Conservation (phyloP, 2,113 vertebrate genomes). For the Polyodon spathula region DNA sequence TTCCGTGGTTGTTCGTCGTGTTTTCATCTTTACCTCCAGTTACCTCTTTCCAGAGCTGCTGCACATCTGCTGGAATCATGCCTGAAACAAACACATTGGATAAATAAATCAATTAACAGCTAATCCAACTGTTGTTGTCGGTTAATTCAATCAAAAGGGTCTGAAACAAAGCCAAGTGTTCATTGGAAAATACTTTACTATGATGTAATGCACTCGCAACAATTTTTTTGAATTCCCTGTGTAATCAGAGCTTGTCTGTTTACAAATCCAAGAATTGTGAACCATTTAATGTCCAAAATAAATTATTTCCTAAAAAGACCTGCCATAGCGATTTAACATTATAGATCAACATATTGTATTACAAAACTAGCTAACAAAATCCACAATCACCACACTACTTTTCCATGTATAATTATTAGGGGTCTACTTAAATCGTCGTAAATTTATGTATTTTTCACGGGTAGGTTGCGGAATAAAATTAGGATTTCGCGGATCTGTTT, state of each 20-base stretch:
- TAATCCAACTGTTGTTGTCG: conserved; percentile 92
- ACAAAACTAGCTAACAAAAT: no score
- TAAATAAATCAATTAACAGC: conserved; percentile 98
- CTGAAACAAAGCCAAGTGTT: conserved; percentile 73
- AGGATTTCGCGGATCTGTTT: no score
- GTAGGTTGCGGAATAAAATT: no score
- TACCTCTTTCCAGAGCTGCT: conserved; percentile 99
- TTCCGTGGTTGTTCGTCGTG: conserved; percentile 69
- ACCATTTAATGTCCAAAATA: conserved; percentile 58
- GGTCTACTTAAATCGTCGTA: no score
- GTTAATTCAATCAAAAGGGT: conserved; percentile 56
- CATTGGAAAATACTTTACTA: conserved; percentile 62
- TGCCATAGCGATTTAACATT: no score
- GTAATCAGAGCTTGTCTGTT: conserved; percentile 58
- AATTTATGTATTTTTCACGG: no score
- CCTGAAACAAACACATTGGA: conserved; percentile 98
- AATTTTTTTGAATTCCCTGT: conserved; percentile 41
- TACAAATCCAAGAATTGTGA: conserved; percentile 58
- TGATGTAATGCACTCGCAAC: conserved; percentile 42
- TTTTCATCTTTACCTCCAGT: conserved; percentile 82
- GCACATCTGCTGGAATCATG: conserved; percentile 98
- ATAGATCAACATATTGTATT: no score
- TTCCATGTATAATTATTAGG: no score
- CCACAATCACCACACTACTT: no score
- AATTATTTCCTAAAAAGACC: no score